Conservation (phyloP, 2,797 vertebrate genomes). For the Hafferia zeledoni region DNA sequence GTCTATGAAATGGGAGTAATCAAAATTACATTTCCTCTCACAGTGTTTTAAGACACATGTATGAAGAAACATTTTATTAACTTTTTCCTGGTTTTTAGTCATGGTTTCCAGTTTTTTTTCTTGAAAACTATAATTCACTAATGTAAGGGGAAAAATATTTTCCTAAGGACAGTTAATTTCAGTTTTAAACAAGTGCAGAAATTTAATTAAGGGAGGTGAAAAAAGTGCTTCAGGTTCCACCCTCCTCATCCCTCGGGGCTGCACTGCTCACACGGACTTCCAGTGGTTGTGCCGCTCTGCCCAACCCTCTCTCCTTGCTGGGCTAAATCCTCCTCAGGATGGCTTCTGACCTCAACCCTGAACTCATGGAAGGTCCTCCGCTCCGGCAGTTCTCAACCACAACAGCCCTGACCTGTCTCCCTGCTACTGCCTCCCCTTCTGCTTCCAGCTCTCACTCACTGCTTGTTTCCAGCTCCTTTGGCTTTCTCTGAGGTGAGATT, state of each 20-base stretch:
- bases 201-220: neutral
- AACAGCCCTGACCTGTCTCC: rapidly evolving
- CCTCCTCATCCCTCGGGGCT: rapidly evolving
- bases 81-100: neutral
- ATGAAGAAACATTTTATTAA: neutral
- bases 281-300: rapidly evolving
- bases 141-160: neutral
- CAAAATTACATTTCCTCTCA: neutral
- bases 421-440: neutral
- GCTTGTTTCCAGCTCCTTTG: neutral
- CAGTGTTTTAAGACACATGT: neutral
- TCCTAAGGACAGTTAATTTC: neutral
- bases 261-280: neutral
- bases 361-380: rapidly evolving
- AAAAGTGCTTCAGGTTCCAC: neutral
- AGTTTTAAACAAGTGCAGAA: neutral
- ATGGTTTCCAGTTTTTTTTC: neutral
- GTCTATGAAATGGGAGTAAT: neutral
- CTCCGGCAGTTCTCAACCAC: rapidly evolving
- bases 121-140: neutral
- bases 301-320: neutral
- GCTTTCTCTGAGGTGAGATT: neutral
- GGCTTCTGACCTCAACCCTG: neutral
- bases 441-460: neutral
- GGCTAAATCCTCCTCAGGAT: neutral